These are phyloP conservation scores for Poecilia wingei DNA, from an alignment of 2,797 vertebrate species.

Conservation along the genomic window DNA sequence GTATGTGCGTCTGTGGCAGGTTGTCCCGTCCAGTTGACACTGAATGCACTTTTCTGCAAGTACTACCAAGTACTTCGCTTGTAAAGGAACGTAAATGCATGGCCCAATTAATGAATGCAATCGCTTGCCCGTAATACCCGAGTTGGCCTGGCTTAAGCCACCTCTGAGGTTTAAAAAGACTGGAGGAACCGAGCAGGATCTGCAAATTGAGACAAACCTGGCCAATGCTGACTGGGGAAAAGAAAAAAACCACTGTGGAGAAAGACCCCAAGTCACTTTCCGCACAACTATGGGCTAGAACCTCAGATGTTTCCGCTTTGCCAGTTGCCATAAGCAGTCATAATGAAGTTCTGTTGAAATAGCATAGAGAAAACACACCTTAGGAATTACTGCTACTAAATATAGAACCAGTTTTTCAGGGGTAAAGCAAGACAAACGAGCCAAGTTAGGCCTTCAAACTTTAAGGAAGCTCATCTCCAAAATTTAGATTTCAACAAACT, in stretches of 20 bases:
- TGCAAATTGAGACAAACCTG: neutral
- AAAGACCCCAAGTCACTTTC: neutral
- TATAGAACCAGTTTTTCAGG: neutral
- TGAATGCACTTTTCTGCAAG: neutral
- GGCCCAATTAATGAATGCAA: neutral
- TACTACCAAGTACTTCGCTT: neutral
- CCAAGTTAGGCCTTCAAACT: neutral
- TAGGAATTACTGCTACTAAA: neutral
- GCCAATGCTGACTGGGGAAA: neutral
- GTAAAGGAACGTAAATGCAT: neutral
- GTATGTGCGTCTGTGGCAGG: neutral
- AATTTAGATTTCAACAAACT: neutral
- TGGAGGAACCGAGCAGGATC: neutral
- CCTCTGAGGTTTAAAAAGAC: neutral
- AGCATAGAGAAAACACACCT: neutral
- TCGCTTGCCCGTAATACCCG: neutral
- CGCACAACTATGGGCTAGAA: neutral
- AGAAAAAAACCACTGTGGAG: neutral
- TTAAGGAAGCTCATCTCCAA: neutral
- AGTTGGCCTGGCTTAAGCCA: neutral
- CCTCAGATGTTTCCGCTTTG: neutral
- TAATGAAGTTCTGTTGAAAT: neutral
- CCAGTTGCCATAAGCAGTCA: neutral
- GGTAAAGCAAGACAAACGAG: neutral
- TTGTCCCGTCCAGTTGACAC: neutral